Evolutionary conservation across 2,888 invertebrate genomes (phyloP).

Genomic region (Drosophila kokeensis): DNA sequence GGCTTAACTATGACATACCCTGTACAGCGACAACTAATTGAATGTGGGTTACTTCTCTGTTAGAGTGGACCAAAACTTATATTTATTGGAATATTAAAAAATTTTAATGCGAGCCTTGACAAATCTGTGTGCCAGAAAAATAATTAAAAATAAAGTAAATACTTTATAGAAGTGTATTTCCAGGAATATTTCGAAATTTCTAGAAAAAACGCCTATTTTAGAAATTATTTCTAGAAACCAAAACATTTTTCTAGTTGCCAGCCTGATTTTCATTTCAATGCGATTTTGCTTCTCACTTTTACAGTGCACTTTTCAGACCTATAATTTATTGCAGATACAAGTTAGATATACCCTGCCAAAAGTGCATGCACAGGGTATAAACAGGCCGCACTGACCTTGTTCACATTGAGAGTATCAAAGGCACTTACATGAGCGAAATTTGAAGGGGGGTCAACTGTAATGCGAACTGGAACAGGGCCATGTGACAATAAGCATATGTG

Average conservation of each 20-base stretch:
- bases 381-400: slow-evolving; percentile 70
- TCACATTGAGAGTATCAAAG: slow-evolving; percentile 24
- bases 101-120: too few species aligned
- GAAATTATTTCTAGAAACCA: background rate
- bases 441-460: slow-evolving; percentile 19
- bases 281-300: background rate
- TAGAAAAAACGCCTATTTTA: background rate
- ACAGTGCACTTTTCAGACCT: background rate
- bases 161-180: too few species aligned
- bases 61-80: background rate
- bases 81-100: too few species aligned
- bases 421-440: slow-evolving; percentile 48
- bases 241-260: background rate
- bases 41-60: background rate
- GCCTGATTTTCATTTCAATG: background rate
- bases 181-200: too few species aligned
- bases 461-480: slow-evolving; percentile 64
- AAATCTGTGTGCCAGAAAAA: too few species aligned
- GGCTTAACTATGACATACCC: slow-evolving; percentile 2
- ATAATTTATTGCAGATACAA: background rate
- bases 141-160: too few species aligned
- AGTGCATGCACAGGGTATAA: slow-evolving; percentile 24
- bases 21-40: background rate
- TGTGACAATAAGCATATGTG: slow-evolving; percentile 66
- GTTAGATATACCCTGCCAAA: background rate